These are phyloP conservation scores for Oscarella lobularis DNA, from an alignment of 37 sponge, comb jelly and placozoan genomes.

Conservation along the genomic window DNA sequence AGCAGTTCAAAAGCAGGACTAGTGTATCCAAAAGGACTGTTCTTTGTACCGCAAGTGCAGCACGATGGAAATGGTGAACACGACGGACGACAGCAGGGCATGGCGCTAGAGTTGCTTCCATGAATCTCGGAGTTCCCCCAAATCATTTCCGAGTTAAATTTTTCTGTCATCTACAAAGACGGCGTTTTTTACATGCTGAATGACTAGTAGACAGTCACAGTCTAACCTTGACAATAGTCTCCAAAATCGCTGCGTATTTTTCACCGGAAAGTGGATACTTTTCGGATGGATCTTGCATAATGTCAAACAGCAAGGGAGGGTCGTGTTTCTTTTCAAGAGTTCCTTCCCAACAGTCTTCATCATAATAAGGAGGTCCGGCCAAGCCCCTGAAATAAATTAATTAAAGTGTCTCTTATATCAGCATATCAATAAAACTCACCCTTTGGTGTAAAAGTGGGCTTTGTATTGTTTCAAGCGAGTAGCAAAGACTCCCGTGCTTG, in stretches of 20 bases:
- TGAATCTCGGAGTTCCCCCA: conserved; percentile 28
- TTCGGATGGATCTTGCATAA: neutral
- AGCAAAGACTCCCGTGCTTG: conserved; percentile 36
- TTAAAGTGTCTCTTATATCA: too few relatives aligned
- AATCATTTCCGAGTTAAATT: conserved; percentile 16
- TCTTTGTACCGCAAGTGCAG: conserved; percentile 16
- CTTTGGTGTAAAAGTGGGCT: conserved; percentile 40
- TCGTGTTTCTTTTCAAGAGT: neutral
- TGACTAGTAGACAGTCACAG: neutral
- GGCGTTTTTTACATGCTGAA: too few relatives aligned
- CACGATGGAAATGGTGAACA: conserved; percentile 44
- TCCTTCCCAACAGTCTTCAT: conserved; percentile 1
- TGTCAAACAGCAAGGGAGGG: conserved; percentile 1
- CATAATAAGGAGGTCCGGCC: neutral
- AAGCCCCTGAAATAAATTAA: neutral
- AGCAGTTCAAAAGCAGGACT: neutral
- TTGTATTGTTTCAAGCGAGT: conserved; percentile 62
- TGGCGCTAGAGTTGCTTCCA: neutral
- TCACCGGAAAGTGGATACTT: neutral
- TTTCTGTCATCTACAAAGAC: conserved; percentile 13
- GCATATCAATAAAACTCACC: too few relatives aligned
- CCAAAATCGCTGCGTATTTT: neutral
- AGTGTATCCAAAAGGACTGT: too few relatives aligned
- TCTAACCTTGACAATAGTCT: neutral
- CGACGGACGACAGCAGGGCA: conserved; percentile 36